Evolutionary conservation across 2,797 vertebrate species (phyloP), one percentile per base, ranked within the genome.

Genomic region (Brotogeris chrysoptera): DNA sequence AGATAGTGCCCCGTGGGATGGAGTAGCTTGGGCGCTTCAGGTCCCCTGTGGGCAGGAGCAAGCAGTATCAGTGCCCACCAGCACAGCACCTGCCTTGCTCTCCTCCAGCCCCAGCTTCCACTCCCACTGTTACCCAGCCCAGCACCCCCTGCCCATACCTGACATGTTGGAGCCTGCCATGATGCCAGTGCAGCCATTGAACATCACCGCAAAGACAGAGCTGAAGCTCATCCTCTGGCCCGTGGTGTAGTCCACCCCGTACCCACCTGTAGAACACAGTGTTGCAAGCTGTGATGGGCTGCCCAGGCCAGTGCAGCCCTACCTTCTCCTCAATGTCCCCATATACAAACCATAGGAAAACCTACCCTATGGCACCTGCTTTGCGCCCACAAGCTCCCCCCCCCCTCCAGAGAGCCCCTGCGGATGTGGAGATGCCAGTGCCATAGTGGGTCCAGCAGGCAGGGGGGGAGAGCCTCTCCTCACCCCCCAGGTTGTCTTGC

Each of bases 101-200:
- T 74, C 27, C 49, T 36, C n/a, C 77, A 57, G 13, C 32, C 61
- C 57, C 6, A 1, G 41, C 25, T 78, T 24, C 41, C 1, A 0
- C 7, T 47, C 41, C 55, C 0, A 0, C 30, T 47, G 74, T 39
- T 44, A 52, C 21, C 24, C 55, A 63, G 46, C 59, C 63, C 28
- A 8, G 24, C 57, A 64, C 12, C 11, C 78, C n/a, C 27, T 50
- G 81, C 38, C 96, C 46, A 0, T 95, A 99, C 99, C 99, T 64
- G 99, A 99, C 98, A 99, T 99, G 96, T 99, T 99, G 53, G 99
- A 99, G 50, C 99, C 99, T 1, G 99, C 98, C 99, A 99, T 99
- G 97, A 99, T 99, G 79, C 99, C 99, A 0, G 99, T 99, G 97
- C 99, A 99, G 88, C 99, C 99, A 0, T 99, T 99, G 94, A 99